Conservation (phyloP, 2,113 vertebrate species). For the Callorhinus ursinus region DNA sequence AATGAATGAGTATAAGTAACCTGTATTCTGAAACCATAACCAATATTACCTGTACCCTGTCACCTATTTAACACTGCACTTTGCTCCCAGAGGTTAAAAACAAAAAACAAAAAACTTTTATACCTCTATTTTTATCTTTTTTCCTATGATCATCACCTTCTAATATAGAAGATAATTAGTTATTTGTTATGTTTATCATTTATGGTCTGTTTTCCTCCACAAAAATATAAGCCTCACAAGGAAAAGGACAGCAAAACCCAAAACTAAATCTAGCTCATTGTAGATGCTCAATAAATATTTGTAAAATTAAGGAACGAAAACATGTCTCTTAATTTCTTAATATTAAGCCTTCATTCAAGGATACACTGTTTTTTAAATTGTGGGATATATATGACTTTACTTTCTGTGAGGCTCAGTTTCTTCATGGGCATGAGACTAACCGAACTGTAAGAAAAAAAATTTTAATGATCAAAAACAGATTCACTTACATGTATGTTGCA, state of each 20-base stretch:
- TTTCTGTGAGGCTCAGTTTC: background rate
- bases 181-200: background rate
- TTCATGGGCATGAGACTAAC: background rate
- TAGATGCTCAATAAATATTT: constrained; percentile 1
- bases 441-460: background rate
- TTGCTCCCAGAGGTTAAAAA: background rate
- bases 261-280: background rate
- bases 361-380: background rate
- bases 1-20: background rate
- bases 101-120: background rate
- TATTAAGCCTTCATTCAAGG: background rate
- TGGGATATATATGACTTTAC: background rate
- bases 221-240: background rate
- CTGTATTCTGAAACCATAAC: background rate
- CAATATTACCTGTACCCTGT: background rate
- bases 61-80: background rate
- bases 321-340: background rate
- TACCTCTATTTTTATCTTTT: background rate
- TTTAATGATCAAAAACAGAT: background rate
- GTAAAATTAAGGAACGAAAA: constrained; percentile 18
- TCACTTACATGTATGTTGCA: background rate
- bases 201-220: background rate
- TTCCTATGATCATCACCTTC: background rate
- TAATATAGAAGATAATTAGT: background rate
- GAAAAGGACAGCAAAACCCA: background rate